Base-by-base conservation (phyloP, 92 coral and sea anemone species). In the Muricea muricata region DNA sequence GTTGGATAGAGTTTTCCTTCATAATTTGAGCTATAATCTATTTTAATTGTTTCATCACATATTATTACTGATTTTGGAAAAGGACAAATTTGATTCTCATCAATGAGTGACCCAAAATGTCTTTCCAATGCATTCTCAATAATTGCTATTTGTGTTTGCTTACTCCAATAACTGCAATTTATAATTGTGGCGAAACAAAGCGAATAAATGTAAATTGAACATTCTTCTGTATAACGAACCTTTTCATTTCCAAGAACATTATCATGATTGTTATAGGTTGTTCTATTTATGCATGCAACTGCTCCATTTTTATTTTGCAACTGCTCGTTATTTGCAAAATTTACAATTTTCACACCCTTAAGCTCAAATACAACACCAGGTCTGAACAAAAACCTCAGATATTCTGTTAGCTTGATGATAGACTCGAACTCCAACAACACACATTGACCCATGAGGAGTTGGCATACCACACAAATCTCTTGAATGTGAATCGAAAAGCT, bases 101-200 rank as follows among this genome's bases (percentile, higher is more conserved):
- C 65, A 81, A 71, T 47, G 79, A 78, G 54, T 73, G 79, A 69
- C 28, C 79, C 60, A 52, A 54, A 47, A 30, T 60, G 76, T 50
- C 75, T 58, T 40, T 66, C 56, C 65, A 31, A 70, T 68, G 85
- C 86, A 81, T 87, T 86, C 65, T 87, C 86, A 71, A 73, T 74
- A 75, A 87, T 79, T 73, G 73, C 90, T 58, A 74, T 80, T 65
- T 39, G 77, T 81, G 90, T 81, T 80, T 81, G 73, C 63, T 60
- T 71, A 56, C 72, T 85, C 90, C 86, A 87, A 80, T 70, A 87
- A 71, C 76, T 87, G 34, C 90, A 87, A 78, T 54, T 78, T 56
- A 78, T 86, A 79, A 86, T 86, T 15, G 58, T 34, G 73, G 90
- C 80, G 81, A 87, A 87, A 80, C 82, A 72, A 26, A 87, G 54